Evolutionary conservation across 2,797 vertebrate genomes (phyloP).

Genomic region (Chaenodraco wilsoni): DNA sequence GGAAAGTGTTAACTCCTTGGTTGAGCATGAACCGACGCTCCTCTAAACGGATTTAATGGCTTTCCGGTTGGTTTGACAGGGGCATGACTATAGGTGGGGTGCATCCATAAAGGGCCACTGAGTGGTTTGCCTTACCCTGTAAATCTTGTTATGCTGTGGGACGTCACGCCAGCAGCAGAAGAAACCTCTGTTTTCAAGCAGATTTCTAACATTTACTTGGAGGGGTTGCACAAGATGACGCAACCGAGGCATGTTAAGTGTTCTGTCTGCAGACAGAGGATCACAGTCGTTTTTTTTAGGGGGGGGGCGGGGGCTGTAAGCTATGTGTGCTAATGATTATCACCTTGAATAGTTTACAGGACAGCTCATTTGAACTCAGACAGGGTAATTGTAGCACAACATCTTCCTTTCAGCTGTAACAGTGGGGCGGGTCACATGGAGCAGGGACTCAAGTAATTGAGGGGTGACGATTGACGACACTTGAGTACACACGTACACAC

Average conservation of each 20-base stretch:
- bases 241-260: conserved; percentile 26
- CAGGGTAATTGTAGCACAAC: conserved; percentile 44
- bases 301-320: conserved; percentile 20
- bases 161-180: conserved; percentile 3
- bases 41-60: conserved; percentile 52
- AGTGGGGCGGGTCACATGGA: conserved; percentile 11
- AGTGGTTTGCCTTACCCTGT: conserved; percentile 48
- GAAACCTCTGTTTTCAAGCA: conserved; percentile 7
- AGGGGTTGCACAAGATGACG: conserved; percentile 12
- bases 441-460: conserved; percentile 42
- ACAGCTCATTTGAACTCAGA: conserved; percentile 30
- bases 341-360: conserved; percentile 48
- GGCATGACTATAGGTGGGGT: conserved; percentile 37
- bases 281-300: not conserved
- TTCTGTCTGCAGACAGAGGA: conserved; percentile 14
- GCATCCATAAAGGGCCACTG: conserved; percentile 48
- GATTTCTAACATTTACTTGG: not conserved
- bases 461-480: conserved; percentile 40
- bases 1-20: conserved; percentile 52
- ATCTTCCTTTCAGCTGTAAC: conserved; percentile 52
- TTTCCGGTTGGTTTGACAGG: conserved; percentile 48
- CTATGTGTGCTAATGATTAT: conserved; percentile 43
- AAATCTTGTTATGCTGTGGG: conserved; percentile 46
- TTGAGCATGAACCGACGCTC: conserved; percentile 8
- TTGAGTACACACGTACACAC: not conserved